These are phyloP conservation scores for Dendrocincla fuliginosa DNA, from an alignment of 2,797 vertebrate genomes.

Conservation along the genomic window DNA sequence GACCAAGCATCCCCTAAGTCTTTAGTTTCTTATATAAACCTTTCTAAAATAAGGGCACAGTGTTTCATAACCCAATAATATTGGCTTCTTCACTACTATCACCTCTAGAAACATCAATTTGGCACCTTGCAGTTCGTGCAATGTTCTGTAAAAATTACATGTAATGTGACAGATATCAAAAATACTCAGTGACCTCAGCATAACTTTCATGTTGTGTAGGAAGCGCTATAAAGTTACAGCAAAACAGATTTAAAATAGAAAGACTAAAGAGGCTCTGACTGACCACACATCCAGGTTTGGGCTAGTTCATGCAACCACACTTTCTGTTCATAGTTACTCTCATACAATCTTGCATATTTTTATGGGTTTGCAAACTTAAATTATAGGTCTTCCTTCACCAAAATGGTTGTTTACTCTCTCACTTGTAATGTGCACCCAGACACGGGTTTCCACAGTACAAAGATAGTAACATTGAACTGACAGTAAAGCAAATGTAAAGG, in stretches of 20 bases:
- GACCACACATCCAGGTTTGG: background rate
- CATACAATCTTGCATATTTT: background rate
- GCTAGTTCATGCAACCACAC: background rate
- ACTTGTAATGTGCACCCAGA: background rate
- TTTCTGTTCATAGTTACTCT: background rate
- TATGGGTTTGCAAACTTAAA: background rate
- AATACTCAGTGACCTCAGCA: background rate
- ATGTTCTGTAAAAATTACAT: background rate
- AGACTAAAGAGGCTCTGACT: background rate
- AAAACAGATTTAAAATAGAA: conserved; percentile 13
- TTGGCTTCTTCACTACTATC: background rate
- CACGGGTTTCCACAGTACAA: background rate
- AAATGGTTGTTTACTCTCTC: background rate
- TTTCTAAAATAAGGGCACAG: background rate
- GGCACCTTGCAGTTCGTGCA: background rate
- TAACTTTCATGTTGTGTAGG: background rate
- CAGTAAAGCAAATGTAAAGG: background rate
- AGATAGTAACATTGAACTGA: background rate
- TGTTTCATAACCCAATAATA: conserved; percentile 12
- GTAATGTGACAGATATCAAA: background rate
- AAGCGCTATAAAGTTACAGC: background rate
- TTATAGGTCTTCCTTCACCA: background rate
- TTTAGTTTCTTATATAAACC: background rate
- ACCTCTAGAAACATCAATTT: background rate
- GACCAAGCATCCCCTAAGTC: background rate